A percentile compares a stretch with the other conserved stretches of the same genome.
Evolutionary conservation across 1,140 invertebrate genomes (phyloP).

Genomic region (Heliconius hewitsoni): DNA sequence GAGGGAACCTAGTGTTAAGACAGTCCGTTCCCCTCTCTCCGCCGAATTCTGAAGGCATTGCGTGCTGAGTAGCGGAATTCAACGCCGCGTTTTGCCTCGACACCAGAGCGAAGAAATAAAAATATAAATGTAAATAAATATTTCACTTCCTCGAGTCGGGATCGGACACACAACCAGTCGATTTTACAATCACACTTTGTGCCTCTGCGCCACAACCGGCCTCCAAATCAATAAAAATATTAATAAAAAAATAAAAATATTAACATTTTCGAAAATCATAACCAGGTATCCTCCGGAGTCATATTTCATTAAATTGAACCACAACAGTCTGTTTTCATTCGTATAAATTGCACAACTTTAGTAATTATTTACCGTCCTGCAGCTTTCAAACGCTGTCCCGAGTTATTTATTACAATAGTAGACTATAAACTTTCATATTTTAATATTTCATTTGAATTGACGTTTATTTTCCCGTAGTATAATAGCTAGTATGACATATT

Average conservation of each 20-base stretch:
- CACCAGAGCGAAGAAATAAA: no score
- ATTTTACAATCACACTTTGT: no score
- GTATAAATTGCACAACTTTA: constrained; percentile 32
- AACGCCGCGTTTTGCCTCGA: no score
- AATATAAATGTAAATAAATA: no score
- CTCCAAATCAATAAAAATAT: no score
- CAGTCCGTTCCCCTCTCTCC: no score
- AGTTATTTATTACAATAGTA: constrained; percentile 27
- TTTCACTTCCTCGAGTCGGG: no score
- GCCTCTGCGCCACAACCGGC: no score
- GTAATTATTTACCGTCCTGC: constrained; percentile 23
- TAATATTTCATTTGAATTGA: not conserved
- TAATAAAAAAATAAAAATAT: not conserved
- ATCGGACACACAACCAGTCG: no score
- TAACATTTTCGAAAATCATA: constrained; percentile 2
- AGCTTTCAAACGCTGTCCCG: constrained; percentile 19
- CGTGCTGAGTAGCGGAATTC: no score
- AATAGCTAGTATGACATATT: not conserved
- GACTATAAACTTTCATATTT: not conserved
- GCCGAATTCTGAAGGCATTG: no score
- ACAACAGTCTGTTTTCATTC: constrained; percentile 22
- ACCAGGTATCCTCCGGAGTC: not conserved
- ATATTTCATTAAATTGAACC: constrained; percentile 22
- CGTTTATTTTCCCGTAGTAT: not conserved
- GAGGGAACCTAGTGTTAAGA: no score